Conservation (phyloP, 1,140 invertebrate genomes). For the Ylistrum balloti region DNA sequence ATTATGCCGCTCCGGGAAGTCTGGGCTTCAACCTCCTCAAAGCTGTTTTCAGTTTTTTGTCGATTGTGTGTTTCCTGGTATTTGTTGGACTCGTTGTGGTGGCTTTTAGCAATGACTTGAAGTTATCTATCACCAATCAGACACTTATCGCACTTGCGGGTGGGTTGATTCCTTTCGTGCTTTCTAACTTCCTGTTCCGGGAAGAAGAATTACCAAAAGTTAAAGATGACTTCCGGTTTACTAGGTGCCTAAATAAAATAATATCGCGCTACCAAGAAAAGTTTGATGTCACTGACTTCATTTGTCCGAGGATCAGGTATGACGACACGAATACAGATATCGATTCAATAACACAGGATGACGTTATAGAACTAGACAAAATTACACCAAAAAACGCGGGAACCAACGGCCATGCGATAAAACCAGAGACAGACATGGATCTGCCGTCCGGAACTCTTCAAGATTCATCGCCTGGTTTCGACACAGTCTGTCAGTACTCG, state of each 20-base stretch:
- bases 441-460: too few species aligned
- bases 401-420: not conserved
- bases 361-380: too few species aligned
- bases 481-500: not conserved
- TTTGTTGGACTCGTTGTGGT: not conserved
- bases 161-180: not conserved
- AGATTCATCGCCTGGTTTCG: not conserved
- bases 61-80: not conserved
- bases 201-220: not conserved
- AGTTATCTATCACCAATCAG: not conserved
- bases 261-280: not conserved
- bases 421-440: not conserved
- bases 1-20: not conserved
- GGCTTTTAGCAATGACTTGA: not conserved
- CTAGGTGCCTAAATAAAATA: not conserved
- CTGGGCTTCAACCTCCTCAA: not conserved
- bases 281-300: not conserved
- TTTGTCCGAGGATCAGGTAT: not conserved
- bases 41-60: not conserved
- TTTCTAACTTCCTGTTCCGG: not conserved
- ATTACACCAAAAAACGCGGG: not conserved
- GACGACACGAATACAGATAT: not conserved
- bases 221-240: not conserved
- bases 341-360: too few species aligned
- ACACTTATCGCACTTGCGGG: not conserved